phyloP scores from a whole-genome alignment of 1,140 invertebrate genomes.

The Halesus radiatus region DNA sequence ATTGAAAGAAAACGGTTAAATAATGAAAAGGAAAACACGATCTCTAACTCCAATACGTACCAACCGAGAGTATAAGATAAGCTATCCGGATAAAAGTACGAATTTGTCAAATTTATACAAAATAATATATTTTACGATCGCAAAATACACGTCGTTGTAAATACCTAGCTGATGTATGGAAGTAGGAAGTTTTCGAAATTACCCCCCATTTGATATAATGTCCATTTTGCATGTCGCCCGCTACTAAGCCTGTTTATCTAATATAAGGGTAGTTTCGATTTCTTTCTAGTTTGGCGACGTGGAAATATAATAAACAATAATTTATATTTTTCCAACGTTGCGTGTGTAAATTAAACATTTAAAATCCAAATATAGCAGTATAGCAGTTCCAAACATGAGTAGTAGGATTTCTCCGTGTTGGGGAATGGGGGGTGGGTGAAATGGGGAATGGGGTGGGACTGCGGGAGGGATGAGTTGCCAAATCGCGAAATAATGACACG shows the following conservation, averaged over 20 bases:
- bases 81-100: too few relatives aligned
- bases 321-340: conserved; percentile 19
- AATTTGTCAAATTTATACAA: too few relatives aligned
- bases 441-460: neutral
- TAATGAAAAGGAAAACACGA: too few relatives aligned
- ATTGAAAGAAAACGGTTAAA: neutral
- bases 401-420: conserved; percentile 20
- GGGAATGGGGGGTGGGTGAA: neutral
- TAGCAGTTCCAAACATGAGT: conserved; percentile 27
- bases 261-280: conserved; percentile 18
- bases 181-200: too few relatives aligned
- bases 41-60: too few relatives aligned
- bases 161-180: neutral
- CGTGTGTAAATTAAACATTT: conserved; percentile 38
- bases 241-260: neutral
- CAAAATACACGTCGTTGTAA: neutral
- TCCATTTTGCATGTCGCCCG: conserved; percentile 21
- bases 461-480: conserved; percentile 57
- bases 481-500: conserved; percentile 57
- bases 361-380: conserved; percentile 30
- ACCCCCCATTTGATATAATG: conserved; percentile 9
- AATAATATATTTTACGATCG: too few relatives aligned
- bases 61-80: too few relatives aligned
- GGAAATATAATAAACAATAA: neutral
- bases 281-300: conserved; percentile 21